Base-by-base conservation (phyloP, 64 coral and sea anemone species). In the Stylophora pistillata region DNA sequence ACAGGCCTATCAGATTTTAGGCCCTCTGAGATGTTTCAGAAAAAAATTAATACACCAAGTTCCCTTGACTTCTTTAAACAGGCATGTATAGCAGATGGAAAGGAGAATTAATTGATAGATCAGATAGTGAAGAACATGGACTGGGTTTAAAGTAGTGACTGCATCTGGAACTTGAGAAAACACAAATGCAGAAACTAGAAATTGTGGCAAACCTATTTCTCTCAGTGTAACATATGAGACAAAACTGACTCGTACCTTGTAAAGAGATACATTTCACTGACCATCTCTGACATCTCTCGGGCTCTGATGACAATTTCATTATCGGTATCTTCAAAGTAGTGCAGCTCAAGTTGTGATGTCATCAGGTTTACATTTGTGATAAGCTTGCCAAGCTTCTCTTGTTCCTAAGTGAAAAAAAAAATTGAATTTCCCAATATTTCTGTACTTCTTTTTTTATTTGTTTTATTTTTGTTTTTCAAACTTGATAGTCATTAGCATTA, bases 201-300 rank as follows among this genome's bases (percentile, higher is more conserved):
- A 47, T 47, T 47, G 37, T 47, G 37, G 37, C 37, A 47, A 47
- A 47, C 37, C 37, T 47, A 47, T 47, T 47, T 47, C 7, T 47
- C 37, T 47, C 7, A 47, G 7, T 47, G 37, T 47, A 4, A 47
- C 37, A 47, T 47, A 37, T 33, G 64, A 9, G 20, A 74, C n/a
- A 9, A 70, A 70, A 12, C 4, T n/a, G 37, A 47, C 3, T 23
- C 72, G 21, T 82, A 90, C 88, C 88, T 82, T 55, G 88, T 90
- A 90, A 90, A 90, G 18, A 90, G 75, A 74, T 90, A 90, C 78
- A 90, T 72, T 72, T 90, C 88, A 59, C 68, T 81, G 47, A 90
- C 77, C 88, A 90, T 82, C 63, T 90, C 69, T 0, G 88, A 90
- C 88, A 90, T 90, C 37, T 90, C 78, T 30, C 78, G 69, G 9